Base-by-base conservation (phyloP, 2,888 invertebrate genomes). In the Tenthredo distinguenda region DNA sequence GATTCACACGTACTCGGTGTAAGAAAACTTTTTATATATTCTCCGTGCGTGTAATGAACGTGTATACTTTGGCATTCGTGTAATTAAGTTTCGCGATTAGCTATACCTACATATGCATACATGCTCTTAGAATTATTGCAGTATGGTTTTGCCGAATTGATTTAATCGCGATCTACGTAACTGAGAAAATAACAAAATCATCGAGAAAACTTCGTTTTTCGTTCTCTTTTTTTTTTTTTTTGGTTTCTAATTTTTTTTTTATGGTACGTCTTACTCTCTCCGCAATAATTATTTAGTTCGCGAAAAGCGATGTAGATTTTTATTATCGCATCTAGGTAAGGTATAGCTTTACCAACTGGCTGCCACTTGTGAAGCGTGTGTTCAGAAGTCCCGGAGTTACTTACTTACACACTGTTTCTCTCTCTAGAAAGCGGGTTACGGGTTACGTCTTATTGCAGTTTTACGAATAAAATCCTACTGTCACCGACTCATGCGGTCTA, bases 341-440 rank as follows among this genome's bases (percentile, higher is more conserved):
- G 6, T 6, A 6, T n/a, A n/a, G 0, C 18, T 47, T 1, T 55
- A n/a, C n/a, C 55, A 55, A 7, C n/a, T 18, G 18, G 6, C 50
- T 50, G 50, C 18, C 50, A 50, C 18, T 18, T 18, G 55, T 55
- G 55, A 55, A 55, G 55, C 55, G 55, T 55, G n/a, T 55, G n/a
- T 55, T 6, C 55, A 55, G n/a, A 55, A n/a, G n/a, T 55, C 7
- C 55, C n/a, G n/a, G n/a, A 55, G 55, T 55, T n/a, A 55, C 55
- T 55, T n/a, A 55, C 55, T 55, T n/a, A n/a, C 55, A 55, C n/a
- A 55, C 55, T 55, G 55, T 55, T n/a, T 55, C 55, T 55, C n/a
- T 55, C 55, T 55, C n/a, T 55, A 55, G 55, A 55, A 55, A 55
- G 55, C 55, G 55, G 55, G 55, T 55, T 55, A 55, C 55, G 55